phyloP scores from a whole-genome alignment of 2,888 invertebrate genomes.

The Pristionchus fissidentatus region DNA sequence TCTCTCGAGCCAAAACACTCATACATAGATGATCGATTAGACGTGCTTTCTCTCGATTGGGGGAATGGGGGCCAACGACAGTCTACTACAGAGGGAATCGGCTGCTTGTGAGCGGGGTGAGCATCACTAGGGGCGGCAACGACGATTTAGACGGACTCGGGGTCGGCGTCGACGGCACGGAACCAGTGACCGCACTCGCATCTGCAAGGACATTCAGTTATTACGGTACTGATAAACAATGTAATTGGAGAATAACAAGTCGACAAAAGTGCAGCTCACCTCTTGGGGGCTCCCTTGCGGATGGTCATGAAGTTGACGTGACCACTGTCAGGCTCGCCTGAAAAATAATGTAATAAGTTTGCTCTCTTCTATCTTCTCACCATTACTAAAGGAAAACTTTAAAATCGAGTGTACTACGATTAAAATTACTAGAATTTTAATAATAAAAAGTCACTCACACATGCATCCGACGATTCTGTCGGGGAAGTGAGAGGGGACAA shows the following conservation, averaged over 20 bases:
- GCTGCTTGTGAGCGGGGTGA: too few relatives aligned
- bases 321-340: slow-evolving; percentile 89
- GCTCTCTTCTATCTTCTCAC: not conserved
- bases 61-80: slow-evolving; percentile 15
- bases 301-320: slow-evolving; percentile 95
- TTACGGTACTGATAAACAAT: not conserved
- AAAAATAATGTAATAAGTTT: slow-evolving; percentile 49
- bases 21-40: slow-evolving; percentile 26
- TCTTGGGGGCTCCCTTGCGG: slow-evolving; percentile 87
- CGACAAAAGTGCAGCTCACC: slow-evolving; percentile 49
- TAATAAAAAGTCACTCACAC: slow-evolving; percentile 79
- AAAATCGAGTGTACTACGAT: not conserved
- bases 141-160: slow-evolving; percentile 69
- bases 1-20: slow-evolving; percentile 47
- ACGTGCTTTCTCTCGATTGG: slow-evolving; percentile 4
- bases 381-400: not conserved
- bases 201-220: slow-evolving; percentile 77
- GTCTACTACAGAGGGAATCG: slow-evolving; percentile 31
- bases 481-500: slow-evolving; percentile 91
- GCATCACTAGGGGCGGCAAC: slow-evolving; percentile 20
- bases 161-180: slow-evolving; percentile 83
- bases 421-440: not conserved
- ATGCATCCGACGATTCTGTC: slow-evolving; percentile 93
- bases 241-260: not conserved
- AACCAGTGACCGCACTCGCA: slow-evolving; percentile 92